Base-by-base conservation (phyloP, 2,888 invertebrate species). In the Stenodera caucasica region DNA sequence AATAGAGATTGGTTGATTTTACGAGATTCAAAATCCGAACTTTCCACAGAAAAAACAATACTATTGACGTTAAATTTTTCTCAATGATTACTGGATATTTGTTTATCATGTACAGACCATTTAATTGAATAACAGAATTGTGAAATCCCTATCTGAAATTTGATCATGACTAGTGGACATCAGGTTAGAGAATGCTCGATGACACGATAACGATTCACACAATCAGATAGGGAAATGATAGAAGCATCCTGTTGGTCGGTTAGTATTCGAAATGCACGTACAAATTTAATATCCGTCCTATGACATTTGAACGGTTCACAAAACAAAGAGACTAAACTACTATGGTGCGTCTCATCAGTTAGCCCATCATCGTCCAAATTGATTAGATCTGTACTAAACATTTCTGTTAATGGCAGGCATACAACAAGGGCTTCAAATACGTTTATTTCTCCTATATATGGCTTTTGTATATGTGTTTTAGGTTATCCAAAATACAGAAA, bases 221-320 rank as follows among this genome's bases (percentile, higher is more conserved):
- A 63, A 54, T 63, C 59, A 63, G 57, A 61, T 55, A n/a, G 55
- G 49, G 56, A 59, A 49, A 59, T 57, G 53, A 63, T 63, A 53
- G 55, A 58, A 58, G 56, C 53, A 49, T 32, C 12, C 53, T 45
- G 45, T 45, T 37, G 53, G 51, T 37, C 49, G 53, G 49, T 53
- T 55, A 45, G 55, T 55, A 45, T 49, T 57, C 57, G 15, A 40
- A 21, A 32, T 57, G 61, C 65, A 65, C 64, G 64, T 65, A 60
- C 67, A 67, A 68, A 70, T 68, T 68, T 67, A 68, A 70, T 70
- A 70, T 68, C 67, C 70, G 68, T 63, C 57, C n/a, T 61, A 57
- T 65, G 67, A 67, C 64, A 67, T 67, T 65, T 62, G 65, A 69
- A 63, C 67, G 61, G 65, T 54, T 57, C 40, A 55, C 21, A 29